These are phyloP conservation scores for Caenorhabditis japonica DNA, from an alignment of 2,888 invertebrate species.

Conservation along the genomic window DNA sequence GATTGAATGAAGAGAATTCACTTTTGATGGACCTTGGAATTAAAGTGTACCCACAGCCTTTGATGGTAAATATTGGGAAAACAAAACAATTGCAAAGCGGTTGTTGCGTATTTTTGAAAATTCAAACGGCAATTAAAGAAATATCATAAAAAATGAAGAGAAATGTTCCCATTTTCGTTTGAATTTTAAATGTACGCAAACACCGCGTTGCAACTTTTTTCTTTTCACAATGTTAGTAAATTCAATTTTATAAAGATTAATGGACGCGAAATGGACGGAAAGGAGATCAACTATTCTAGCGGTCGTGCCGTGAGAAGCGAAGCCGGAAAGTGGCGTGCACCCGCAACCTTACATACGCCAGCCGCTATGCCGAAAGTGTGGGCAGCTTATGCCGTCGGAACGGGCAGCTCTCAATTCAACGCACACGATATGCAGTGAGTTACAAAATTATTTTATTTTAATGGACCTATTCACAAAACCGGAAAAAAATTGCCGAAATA, in stretches of 20 bases:
- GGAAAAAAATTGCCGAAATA: too few relatives aligned
- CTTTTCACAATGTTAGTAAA: too few relatives aligned
- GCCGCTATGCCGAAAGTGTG: constrained; percentile 3
- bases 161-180: too few relatives aligned
- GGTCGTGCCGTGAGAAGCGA: background rate
- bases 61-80: constrained; percentile 20
- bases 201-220: too few relatives aligned
- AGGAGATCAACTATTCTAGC: constrained; percentile 7
- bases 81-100: too few relatives aligned
- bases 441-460: too few relatives aligned
- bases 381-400: constrained; percentile 24
- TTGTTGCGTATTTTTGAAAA: too few relatives aligned
- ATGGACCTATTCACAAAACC: too few relatives aligned
- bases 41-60: constrained; percentile 28
- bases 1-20: constrained; percentile 5
- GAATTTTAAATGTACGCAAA: too few relatives aligned
- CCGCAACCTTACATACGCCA: constrained; percentile 2
- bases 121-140: too few relatives aligned
- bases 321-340: constrained; percentile 27
- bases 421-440: background rate
- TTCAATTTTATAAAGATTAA: constrained; percentile 4
- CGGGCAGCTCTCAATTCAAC: background rate
- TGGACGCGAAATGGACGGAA: constrained; percentile 20
- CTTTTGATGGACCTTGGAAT: constrained; percentile 27
- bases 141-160: too few relatives aligned